Conservation (phyloP, 1,140 invertebrate genomes). For the Hycleus phaleratus region DNA sequence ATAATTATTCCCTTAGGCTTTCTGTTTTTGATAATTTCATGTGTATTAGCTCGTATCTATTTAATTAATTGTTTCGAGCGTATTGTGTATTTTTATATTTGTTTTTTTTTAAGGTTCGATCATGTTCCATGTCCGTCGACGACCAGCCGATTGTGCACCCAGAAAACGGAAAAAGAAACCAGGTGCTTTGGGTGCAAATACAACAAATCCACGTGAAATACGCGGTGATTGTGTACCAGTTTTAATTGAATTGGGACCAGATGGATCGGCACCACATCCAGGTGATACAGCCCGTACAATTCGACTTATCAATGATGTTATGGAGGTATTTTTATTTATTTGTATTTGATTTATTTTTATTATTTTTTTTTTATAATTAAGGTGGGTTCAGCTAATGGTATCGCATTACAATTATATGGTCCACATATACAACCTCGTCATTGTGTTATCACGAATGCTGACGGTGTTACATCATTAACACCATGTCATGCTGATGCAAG, state of each 20-base stretch:
- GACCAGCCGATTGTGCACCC: slow-evolving; percentile 82
- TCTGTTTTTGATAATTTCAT: neutral
- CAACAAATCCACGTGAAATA: slow-evolving; percentile 40
- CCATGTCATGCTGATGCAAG: slow-evolving; percentile 86
- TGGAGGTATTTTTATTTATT: slow-evolving; percentile 45
- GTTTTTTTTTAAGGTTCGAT: slow-evolving; percentile 65
- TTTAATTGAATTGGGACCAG: slow-evolving; percentile 53
- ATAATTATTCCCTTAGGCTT: slow-evolving; percentile 18
- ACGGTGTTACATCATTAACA: slow-evolving; percentile 86
- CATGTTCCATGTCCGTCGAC: slow-evolving; percentile 87
- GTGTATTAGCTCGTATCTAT: neutral
- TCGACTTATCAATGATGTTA: slow-evolving; percentile 50
- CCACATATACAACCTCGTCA: slow-evolving; percentile 85
- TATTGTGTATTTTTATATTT: slow-evolving; percentile 11
- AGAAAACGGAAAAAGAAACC: slow-evolving; percentile 88
- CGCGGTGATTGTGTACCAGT: slow-evolving; percentile 46
- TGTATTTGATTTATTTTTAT: neutral
- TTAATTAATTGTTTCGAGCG: neutral
- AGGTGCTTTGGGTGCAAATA: slow-evolving; percentile 46
- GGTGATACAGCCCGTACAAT: slow-evolving; percentile 53
- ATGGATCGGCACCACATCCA: slow-evolving; percentile 43
- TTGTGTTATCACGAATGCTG: slow-evolving; percentile 85
- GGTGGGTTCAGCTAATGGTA: slow-evolving; percentile 59
- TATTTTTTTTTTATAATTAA: slow-evolving; percentile 25
- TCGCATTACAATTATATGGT: slow-evolving; percentile 59